A percentile compares a stretch with the other conserved stretches of the same genome.
phyloP scores from a whole-genome alignment of 2,797 vertebrate species.

The Eurystomus glaucurus region DNA sequence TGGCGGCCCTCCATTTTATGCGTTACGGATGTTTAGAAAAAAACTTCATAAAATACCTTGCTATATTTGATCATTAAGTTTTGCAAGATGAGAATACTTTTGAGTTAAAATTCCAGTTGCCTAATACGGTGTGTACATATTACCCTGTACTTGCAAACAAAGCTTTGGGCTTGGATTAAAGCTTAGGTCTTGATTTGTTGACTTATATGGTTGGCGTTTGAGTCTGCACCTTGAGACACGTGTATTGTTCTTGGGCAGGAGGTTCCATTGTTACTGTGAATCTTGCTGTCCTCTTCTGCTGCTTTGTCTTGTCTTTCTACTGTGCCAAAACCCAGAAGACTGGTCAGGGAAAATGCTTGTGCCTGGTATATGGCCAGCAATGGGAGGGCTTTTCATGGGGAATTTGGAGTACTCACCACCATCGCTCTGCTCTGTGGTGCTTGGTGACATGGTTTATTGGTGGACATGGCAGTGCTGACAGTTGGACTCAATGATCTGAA shows the following conservation, averaged over 20 bases:
- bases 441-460: background rate
- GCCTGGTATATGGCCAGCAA: background rate
- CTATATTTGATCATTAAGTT: background rate
- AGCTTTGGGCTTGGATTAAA: background rate
- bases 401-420: background rate
- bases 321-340: background rate
- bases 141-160: background rate
- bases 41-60: background rate
- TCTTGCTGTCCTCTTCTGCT: background rate
- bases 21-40: background rate
- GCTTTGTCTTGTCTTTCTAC: background rate
- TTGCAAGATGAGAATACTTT: background rate
- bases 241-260: background rate
- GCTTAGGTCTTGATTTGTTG: background rate
- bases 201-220: background rate
- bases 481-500: background rate
- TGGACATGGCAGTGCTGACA: background rate
- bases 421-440: background rate
- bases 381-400: background rate
- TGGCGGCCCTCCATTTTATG: background rate
- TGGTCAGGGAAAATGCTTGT: background rate
- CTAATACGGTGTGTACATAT: background rate
- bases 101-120: background rate
- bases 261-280: background rate
- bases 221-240: fast-evolving